Base-by-base conservation (phyloP, 1,140 invertebrate genomes). In the Cydia fagiglandana region DNA sequence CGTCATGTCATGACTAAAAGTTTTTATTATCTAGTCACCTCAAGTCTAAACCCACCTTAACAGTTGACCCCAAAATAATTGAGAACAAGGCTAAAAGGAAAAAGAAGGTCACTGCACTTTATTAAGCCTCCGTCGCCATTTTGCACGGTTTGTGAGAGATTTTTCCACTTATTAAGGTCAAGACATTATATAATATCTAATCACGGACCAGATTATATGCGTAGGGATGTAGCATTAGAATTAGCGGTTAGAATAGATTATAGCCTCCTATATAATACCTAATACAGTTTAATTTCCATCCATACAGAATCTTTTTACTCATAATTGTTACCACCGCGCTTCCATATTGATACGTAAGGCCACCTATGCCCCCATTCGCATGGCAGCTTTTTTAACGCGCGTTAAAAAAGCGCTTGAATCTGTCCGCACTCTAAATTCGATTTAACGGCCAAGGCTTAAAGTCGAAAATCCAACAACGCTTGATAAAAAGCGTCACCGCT, bases 1-100 rank as follows among this genome's bases (percentile, higher is more conserved):
- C n/a, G 9, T 50, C 4, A n/a, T 15, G 9, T 50, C 4, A n/a
- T 15, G 15, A 56, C 53, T 53, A 61, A 3, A 61, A 24, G 56
- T 24, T 4, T 10, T 12, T 10, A 56, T 17, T 34, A 17, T 30
- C 24, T 61, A 61, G n/a, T 24, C 24, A 61, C n/a, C 7, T 61
- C 20, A 17, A 10, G 17, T 61, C 56, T 61, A 61, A 61, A 20
- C 56, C 56, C 56, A 61, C 56, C 53, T 45, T 30, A 74, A 74
- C 47, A 73, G 73, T 56, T 61, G 47, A 56, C 73, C 47, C 73
- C 73, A 74, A 74, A 74, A 50, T 56, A 61, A 74, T 74, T 53
- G 53, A 61, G 47, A 53, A 53, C 73, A 74, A 74, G 53, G 53
- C 66, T 70, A 70, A 70, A 70, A 45, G 66, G 66, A 70, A 70